Conservation (phyloP, 2,113 vertebrate genomes). For the Etheostoma cragini region DNA sequence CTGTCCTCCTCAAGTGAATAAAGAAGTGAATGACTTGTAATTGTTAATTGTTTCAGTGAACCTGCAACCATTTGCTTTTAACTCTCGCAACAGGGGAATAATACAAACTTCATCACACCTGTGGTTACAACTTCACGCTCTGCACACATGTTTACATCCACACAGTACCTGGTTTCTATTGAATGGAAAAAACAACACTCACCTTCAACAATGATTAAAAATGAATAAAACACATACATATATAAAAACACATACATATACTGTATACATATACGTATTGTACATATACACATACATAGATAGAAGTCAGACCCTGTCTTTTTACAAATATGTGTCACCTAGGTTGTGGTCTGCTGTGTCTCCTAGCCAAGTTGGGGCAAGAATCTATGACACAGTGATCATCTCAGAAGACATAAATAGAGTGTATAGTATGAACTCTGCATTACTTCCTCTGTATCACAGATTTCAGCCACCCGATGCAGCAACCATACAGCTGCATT, state of each 20-base stretch:
- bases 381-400: not conserved
- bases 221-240: not conserved
- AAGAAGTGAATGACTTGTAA: too few species aligned
- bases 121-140: not conserved
- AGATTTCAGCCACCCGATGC: not conserved
- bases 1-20: not conserved
- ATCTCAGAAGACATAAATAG: not conserved
- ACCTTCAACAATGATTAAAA: not conserved
- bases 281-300: too few species aligned
- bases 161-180: not conserved
- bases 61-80: not conserved
- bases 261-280: too few species aligned
- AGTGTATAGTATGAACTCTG: not conserved
- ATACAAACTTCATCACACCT: not conserved
- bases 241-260: too few species aligned
- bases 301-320: too few species aligned
- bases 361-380: not conserved
- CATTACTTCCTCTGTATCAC: not conserved
- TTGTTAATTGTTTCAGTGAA: too few species aligned
- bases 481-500: not conserved
- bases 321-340: not conserved
- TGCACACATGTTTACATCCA: not conserved
- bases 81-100: not conserved
- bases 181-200: not conserved
- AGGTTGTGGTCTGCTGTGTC: not conserved